These are phyloP conservation scores for Salpingus planirostris DNA, from an alignment of 2,888 invertebrate species.

Conservation along the genomic window DNA sequence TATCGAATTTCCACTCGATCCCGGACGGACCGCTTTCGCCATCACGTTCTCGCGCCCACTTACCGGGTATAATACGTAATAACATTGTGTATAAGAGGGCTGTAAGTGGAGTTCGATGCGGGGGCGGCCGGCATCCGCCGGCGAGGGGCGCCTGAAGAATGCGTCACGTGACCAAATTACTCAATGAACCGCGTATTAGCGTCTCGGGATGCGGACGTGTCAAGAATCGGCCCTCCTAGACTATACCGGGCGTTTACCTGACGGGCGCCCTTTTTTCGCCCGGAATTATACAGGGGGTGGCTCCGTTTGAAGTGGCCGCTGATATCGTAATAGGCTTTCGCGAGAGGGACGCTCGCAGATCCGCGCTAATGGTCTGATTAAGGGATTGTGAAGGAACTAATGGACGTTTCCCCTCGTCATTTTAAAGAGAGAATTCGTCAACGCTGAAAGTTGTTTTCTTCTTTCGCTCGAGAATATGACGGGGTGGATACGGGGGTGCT, in stretches of 20 bases:
- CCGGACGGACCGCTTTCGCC: slow-evolving; percentile 20
- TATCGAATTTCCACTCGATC: slow-evolving; percentile 5
- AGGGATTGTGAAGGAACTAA: slow-evolving; percentile 41
- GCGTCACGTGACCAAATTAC: slow-evolving; percentile 42
- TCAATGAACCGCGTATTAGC: slow-evolving; percentile 38
- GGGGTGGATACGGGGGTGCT: too few species aligned
- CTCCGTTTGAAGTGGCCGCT: slow-evolving; percentile 16
- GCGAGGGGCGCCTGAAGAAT: too few species aligned
- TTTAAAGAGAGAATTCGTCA: too few species aligned
- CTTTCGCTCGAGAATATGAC: too few species aligned
- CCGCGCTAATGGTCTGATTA: slow-evolving; percentile 44
- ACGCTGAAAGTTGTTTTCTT: too few species aligned
- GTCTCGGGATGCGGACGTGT: slow-evolving; percentile 26
- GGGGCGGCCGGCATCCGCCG: too few species aligned
- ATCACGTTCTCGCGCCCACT: slow-evolving; percentile 33
- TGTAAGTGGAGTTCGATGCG: slow-evolving; percentile 25
- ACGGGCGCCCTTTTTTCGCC: too few species aligned
- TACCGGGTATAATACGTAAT: slow-evolving; percentile 34
- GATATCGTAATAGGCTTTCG: slow-evolving; percentile 43
- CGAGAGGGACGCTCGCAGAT: slow-evolving; percentile 35
- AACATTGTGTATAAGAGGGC: slow-evolving; percentile 31
- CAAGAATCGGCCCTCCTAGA: slow-evolving; percentile 24
- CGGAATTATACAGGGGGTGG: too few species aligned
- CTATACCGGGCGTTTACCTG: too few species aligned
- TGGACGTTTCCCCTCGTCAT: slow-evolving; percentile 20